These are phyloP conservation scores for Ooceraea biroi DNA, from an alignment of 1,140 invertebrate species.

Conservation along the genomic window DNA sequence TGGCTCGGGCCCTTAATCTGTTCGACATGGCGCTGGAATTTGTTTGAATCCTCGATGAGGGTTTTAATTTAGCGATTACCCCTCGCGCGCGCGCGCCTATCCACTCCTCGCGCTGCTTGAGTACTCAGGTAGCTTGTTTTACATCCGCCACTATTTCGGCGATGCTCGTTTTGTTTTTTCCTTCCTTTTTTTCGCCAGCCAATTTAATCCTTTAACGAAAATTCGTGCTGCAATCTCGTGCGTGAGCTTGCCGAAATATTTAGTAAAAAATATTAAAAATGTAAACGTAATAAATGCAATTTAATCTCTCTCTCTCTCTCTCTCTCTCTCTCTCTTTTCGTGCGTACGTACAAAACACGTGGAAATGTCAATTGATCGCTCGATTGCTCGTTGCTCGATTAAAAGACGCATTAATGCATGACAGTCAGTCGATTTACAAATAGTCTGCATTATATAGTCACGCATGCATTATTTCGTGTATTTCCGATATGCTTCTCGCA, in stretches of 20 bases:
- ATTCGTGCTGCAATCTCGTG: not conserved
- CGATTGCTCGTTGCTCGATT: constrained; percentile 8
- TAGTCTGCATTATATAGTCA: not conserved
- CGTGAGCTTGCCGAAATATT: not conserved
- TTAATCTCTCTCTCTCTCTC: no score
- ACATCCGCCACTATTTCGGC: constrained; percentile 1
- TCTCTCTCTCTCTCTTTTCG: not conserved
- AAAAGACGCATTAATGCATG: constrained; percentile 8
- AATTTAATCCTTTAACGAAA: constrained; percentile 5
- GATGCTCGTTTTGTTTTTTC: constrained; percentile 4
- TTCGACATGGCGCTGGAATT: constrained; percentile 69
- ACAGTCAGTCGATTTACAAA: not conserved
- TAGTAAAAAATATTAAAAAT: not conserved
- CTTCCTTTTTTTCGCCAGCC: no score
- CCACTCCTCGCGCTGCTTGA: constrained; percentile 47
- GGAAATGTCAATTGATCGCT: not conserved
- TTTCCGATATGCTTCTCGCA: not conserved
- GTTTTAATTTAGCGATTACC: constrained; percentile 70
- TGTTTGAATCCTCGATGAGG: constrained; percentile 78
- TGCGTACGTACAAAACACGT: not conserved
- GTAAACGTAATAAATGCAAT: constrained; percentile 1
- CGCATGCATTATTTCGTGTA: not conserved
- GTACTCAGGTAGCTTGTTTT: constrained; percentile 17
- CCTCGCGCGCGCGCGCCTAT: constrained; percentile 56
- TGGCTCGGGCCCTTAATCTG: constrained; percentile 55